These are phyloP conservation scores for Cairina moschata DNA, from an alignment of 2,113 vertebrate genomes.

Conservation along the genomic window DNA sequence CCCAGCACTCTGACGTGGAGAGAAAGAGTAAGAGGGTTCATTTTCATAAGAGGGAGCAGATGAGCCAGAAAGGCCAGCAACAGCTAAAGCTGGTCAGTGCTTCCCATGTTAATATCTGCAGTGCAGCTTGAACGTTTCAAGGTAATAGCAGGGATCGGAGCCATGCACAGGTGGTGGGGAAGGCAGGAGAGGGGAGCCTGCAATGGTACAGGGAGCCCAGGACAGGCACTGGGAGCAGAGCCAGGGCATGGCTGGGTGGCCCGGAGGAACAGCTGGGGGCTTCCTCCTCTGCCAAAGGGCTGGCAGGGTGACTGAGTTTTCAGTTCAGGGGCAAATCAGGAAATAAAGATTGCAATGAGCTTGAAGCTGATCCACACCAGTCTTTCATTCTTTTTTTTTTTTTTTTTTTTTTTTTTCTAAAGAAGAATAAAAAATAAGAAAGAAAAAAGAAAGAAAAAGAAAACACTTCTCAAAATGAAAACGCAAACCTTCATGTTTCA, in stretches of 20 bases:
- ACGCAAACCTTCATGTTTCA: background rate
- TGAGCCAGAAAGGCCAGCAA: background rate
- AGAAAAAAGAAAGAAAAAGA: background rate
- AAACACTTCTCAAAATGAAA: background rate
- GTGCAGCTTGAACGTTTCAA: background rate
- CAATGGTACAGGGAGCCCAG: accelerated
- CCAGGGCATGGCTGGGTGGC: background rate
- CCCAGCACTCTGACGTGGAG: background rate
- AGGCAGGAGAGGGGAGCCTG: background rate
- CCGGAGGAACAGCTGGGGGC: background rate
- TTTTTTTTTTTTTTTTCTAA: no score
- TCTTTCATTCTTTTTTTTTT: no score
- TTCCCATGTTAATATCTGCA: background rate
- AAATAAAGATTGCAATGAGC: background rate
- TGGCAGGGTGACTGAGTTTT: background rate
- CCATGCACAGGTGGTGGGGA: accelerated
- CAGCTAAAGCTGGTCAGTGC: background rate
- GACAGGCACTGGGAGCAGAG: background rate
- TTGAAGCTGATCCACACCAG: background rate
- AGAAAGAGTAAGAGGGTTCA: background rate
- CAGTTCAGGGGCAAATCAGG: background rate
- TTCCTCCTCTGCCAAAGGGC: background rate
- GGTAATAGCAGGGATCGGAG: background rate
- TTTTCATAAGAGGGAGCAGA: background rate
- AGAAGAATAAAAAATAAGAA: no score